Evolutionary conservation across 2,888 invertebrate species (phyloP).

Genomic region (Chymomyza caudatula): DNA sequence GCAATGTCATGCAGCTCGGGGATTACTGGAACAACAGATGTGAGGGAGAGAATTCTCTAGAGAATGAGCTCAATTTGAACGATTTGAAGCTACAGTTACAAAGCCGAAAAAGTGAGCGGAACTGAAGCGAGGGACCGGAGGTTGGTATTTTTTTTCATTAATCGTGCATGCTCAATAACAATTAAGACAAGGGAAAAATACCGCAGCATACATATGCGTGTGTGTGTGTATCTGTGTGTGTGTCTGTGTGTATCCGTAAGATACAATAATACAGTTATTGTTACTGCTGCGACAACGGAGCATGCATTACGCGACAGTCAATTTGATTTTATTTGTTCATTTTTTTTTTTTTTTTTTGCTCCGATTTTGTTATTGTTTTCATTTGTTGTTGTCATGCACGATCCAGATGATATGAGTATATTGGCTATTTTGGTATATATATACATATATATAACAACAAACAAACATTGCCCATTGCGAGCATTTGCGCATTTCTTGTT

Average conservation of each 20-base stretch:
- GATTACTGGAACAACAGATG: too few relatives aligned
- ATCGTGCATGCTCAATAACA: slow-evolving; percentile 52
- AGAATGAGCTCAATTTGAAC: too few relatives aligned
- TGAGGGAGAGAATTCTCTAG: too few relatives aligned
- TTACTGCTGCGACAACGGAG: too few relatives aligned
- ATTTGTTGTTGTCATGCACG: not conserved
- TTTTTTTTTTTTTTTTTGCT: not conserved
- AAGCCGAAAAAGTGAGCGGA: too few relatives aligned
- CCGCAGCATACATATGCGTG: not conserved
- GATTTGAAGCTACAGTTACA: too few relatives aligned
- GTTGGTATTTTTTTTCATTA: slow-evolving; percentile 33
- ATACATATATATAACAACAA: not conserved
- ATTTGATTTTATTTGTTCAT: not conserved
- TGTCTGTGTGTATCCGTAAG: not conserved
- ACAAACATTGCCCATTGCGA: not conserved
- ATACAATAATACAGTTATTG: too few relatives aligned
- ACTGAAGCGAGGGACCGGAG: too few relatives aligned
- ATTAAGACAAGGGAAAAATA: slow-evolving; percentile 45
- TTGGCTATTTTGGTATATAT: slow-evolving; percentile 11
- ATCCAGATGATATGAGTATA: not conserved
- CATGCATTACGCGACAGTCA: not conserved
- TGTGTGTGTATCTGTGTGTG: not conserved
- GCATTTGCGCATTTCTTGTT: slow-evolving; percentile 7
- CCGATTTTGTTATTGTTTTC: not conserved
- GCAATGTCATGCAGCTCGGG: too few relatives aligned